Base-by-base conservation (phyloP, 1,140 invertebrate species). In the Ceratina japonica region DNA sequence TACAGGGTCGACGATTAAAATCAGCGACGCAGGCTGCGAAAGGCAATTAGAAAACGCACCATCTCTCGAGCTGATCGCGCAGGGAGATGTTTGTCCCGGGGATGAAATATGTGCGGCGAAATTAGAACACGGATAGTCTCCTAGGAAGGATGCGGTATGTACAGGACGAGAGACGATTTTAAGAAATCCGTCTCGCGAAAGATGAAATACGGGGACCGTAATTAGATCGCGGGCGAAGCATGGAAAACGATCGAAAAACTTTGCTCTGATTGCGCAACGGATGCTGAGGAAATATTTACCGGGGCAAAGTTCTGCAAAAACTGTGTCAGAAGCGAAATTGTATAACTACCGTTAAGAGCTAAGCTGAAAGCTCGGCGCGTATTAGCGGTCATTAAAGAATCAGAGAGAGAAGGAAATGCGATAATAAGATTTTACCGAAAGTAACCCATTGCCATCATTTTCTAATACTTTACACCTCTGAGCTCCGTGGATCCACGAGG, bases 31-130 rank as follows among this genome's bases (percentile, higher is more conserved):
- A 31, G 44, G 24, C 22, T 31, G 31, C 0, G 16, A 1, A 70
- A 70, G n/a, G 13, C 54, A 31, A 44, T 44, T 31, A 70, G 51
- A 70, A 54, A 54, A 70, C 20, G 24, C 49, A 12, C 1, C 18
- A 15, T 31, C 52, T 56, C 66, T 56, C 66, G 27, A 52, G 22
- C 56, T 20, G 66, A 70, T 70, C 31, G 27, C 66, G 51, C 49
- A 18, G 7, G 1, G 18, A 70, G 66, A 70, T 70, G 56, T 70
- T 58, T 56, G 51, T 58, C 52, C 18, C 52, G 12, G 12, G n/a
- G 66, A 70, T 56, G 66, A 70, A 70, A 70, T 70, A 70, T 70
- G 52, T 70, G 66, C 51, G 66, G 54, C n/a, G 24, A 27, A 71
- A 71, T 71, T 71, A 71, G 54, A 71, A 22, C 69, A 18, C 5